phyloP scores from a whole-genome alignment of 2,113 vertebrate genomes.

The Siphamia tubifer region DNA sequence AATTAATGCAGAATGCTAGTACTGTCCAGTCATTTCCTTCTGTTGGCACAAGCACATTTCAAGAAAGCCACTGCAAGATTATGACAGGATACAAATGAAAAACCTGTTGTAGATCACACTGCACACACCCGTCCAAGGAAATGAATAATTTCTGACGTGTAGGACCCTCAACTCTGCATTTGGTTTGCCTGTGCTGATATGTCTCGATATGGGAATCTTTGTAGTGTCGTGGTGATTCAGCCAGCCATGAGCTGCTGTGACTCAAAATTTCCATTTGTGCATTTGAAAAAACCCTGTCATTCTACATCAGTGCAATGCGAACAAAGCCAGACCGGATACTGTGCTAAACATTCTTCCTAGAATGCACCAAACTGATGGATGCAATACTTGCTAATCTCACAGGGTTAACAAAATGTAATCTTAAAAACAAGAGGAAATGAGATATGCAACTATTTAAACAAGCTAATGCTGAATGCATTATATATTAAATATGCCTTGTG shows the following conservation, averaged over 20 bases:
- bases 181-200: neutral
- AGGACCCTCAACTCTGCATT: neutral
- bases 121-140: neutral
- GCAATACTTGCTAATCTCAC: neutral
- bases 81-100: slow-evolving; percentile 1
- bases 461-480: slow-evolving; percentile 50
- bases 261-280: neutral
- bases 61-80: neutral
- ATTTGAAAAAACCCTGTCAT: slow-evolving; percentile 1
- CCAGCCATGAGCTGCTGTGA: slow-evolving; percentile 1
- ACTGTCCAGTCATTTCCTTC: slow-evolving; percentile 10
- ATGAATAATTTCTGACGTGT: slow-evolving; percentile 6
- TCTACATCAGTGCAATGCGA: neutral
- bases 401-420: neutral
- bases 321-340: neutral
- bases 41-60: slow-evolving; percentile 6
- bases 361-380: slow-evolving; percentile 10
- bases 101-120: neutral
- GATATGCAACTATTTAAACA: slow-evolving; percentile 24
- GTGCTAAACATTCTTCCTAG: neutral
- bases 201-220: slow-evolving; percentile 16
- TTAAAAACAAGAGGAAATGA: neutral
- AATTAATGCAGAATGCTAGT: slow-evolving; percentile 8
- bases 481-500: slow-evolving; percentile 41
- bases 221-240: slow-evolving; percentile 21